phyloP scores from a whole-genome alignment of 2,113 vertebrate genomes.

The Apus apus region DNA sequence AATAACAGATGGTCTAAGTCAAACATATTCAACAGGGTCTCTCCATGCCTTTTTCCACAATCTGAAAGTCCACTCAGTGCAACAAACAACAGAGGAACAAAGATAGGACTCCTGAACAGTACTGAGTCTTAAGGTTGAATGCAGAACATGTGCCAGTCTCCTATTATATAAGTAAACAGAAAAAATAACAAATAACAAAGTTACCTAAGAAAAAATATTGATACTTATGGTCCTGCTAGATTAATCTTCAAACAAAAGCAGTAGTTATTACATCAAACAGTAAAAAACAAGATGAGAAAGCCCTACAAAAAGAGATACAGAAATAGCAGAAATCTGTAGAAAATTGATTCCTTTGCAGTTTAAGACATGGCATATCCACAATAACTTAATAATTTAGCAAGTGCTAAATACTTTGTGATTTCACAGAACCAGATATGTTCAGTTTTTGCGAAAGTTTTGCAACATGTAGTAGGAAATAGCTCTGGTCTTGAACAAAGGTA shows the following conservation, averaged over 20 bases:
- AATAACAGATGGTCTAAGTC: neutral
- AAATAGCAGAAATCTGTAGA: neutral
- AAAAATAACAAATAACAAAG: neutral
- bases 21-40: neutral
- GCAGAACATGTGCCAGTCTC: neutral
- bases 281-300: neutral
- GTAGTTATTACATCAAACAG: neutral
- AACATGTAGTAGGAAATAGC: neutral
- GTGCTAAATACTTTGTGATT: neutral
- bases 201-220: neutral
- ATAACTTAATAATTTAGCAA: too few species aligned
- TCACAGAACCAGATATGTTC: neutral
- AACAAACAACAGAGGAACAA: neutral
- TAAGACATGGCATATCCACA: fast-evolving
- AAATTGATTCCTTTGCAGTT: neutral
- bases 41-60: neutral
- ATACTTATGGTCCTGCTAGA: neutral
- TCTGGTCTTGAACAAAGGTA: neutral
- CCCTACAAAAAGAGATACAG: neutral
- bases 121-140: neutral
- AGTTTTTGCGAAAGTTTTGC: neutral
- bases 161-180: neutral
- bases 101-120: neutral
- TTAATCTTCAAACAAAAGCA: neutral
- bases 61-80: neutral